These are phyloP conservation scores for Cephalopholis sonnerati DNA, from an alignment of 2,113 vertebrate genomes.

Conservation along the genomic window DNA sequence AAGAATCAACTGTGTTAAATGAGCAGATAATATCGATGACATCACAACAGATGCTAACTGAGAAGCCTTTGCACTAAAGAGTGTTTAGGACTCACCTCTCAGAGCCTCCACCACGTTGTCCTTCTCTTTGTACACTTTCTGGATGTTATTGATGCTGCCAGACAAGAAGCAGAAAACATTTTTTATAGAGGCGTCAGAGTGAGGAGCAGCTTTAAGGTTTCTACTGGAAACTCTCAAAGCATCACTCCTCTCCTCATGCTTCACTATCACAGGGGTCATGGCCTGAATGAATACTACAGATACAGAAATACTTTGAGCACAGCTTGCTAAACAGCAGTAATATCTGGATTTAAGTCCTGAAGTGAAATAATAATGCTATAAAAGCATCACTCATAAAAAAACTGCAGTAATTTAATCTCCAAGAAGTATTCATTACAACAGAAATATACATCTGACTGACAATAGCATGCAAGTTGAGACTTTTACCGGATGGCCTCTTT, in stretches of 20 bases:
- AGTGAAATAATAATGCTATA: background rate
- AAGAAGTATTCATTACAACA: background rate
- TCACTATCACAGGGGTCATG: no score
- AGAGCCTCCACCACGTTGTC: conserved; percentile 92
- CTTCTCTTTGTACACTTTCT: conserved; percentile 93
- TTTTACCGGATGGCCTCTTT: conserved; percentile 96
- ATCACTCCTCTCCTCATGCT: no score
- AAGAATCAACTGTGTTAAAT: no score
- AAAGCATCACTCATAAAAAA: background rate
- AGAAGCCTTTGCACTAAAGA: background rate
- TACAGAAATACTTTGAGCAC: background rate
- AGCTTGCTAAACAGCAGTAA: rapidly evolving
- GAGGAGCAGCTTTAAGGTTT: conserved; percentile 9
- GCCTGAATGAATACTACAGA: no score
- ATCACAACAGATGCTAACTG: background rate
- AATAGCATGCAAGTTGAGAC: background rate
- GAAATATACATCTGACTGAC: background rate
- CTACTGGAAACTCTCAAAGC: no score
- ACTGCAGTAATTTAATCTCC: background rate
- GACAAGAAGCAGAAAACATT: conserved; percentile 17
- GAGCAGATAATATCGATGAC: no score
- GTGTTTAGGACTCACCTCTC: conserved; percentile 86
- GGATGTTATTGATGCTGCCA: conserved; percentile 93
- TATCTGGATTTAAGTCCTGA: no score
- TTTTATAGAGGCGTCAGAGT: background rate